phyloP scores from a whole-genome alignment of 2,888 invertebrate genomes.

The Xanthorhoe spadicearia region DNA sequence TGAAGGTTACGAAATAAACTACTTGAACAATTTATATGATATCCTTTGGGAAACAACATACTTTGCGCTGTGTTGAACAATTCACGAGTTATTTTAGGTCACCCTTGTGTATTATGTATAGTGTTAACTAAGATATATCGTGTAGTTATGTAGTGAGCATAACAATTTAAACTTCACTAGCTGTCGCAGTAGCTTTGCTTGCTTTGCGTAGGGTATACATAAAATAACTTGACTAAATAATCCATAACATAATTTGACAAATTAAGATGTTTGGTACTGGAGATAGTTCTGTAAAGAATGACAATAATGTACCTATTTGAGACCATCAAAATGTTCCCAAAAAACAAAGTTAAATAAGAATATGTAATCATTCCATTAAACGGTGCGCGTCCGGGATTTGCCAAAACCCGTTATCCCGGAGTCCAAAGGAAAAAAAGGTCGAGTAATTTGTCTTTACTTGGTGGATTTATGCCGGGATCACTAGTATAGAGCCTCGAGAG shows the following conservation, averaged over 20 bases:
- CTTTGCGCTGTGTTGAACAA: constrained; percentile 61
- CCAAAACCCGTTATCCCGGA: constrained; percentile 69
- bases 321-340: not conserved
- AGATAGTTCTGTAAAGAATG: not conserved
- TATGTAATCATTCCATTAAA: constrained; percentile 76
- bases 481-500: constrained; percentile 58
- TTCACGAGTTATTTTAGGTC: constrained; percentile 58
- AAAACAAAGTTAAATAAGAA: constrained; percentile 47
- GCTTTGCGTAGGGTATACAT: too few species aligned
- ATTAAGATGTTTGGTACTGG: not conserved
- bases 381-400: constrained; percentile 66
- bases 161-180: too few species aligned
- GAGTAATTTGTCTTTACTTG: constrained; percentile 79
- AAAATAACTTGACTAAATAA: too few species aligned
- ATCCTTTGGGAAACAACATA: constrained; percentile 54
- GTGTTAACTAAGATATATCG: not conserved
- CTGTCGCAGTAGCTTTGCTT: too few species aligned
- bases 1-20: constrained; percentile 55
- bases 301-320: constrained; percentile 56
- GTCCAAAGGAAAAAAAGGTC: constrained; percentile 72
- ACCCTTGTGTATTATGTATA: constrained; percentile 16
- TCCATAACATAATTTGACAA: too few species aligned
- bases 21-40: constrained; percentile 56
- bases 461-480: constrained; percentile 75
- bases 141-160: too few species aligned